Percentiles rank a stretch among this genome's conserved stretches.
Conservation (phyloP, 2,113 vertebrate species). For the Lophochroa leadbeateri region DNA sequence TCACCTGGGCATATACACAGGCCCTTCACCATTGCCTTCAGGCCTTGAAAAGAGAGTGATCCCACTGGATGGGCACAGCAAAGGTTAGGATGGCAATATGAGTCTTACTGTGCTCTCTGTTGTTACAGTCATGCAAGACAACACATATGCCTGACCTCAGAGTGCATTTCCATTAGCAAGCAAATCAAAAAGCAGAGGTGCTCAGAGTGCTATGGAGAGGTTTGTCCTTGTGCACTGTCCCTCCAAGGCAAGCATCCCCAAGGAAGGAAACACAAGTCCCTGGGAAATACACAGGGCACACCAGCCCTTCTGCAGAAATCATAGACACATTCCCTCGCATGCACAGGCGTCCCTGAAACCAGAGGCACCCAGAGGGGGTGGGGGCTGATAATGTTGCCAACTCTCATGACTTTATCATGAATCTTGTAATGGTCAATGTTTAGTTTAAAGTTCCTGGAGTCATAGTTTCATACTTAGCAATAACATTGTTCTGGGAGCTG, state of each 20-base stretch:
- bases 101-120: fast-evolving
- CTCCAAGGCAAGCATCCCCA: background rate
- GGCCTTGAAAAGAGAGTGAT: background rate
- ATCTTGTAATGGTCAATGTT: background rate
- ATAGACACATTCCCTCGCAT: background rate
- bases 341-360: background rate
- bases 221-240: background rate
- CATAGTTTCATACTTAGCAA: background rate
- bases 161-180: background rate
- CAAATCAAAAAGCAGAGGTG: background rate
- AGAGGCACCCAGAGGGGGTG: background rate
- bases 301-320: background rate
- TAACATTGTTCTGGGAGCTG: background rate
- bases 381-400: background rate
- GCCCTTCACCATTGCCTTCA: background rate
- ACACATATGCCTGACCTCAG: fast-evolving
- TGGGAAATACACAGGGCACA: background rate
- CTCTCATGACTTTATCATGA: background rate
- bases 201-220: background rate
- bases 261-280: background rate
- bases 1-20: background rate
- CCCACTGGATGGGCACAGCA: background rate
- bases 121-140: background rate
- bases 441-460: constrained; percentile 18
- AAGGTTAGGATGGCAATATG: background rate